phyloP scores from a whole-genome alignment of 2,888 invertebrate genomes.

The Scaptomyza caliginosa region DNA sequence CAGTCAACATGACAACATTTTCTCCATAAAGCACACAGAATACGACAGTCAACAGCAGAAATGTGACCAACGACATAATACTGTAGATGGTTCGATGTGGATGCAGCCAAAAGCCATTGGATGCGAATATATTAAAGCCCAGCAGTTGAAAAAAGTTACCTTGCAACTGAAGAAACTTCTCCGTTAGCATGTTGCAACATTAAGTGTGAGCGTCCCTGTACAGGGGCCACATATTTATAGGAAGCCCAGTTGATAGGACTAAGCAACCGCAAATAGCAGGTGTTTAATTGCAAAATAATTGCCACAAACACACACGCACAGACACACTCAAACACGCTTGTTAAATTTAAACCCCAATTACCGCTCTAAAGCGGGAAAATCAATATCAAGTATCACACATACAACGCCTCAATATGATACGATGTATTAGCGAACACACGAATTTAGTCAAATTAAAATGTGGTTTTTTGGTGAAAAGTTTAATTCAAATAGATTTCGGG shows the following conservation, averaged over 20 bases:
- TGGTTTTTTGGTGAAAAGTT: not conserved
- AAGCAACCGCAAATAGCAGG: conserved; percentile 4
- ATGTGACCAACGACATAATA: conserved; percentile 26
- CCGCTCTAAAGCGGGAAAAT: conserved; percentile 11
- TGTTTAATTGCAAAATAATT: conserved; percentile 40
- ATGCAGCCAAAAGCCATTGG: conserved; percentile 5
- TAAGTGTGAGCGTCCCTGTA: not conserved
- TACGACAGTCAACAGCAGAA: conserved; percentile 28
- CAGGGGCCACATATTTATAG: conserved; percentile 6
- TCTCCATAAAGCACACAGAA: conserved; percentile 30
- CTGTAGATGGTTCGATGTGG: conserved; percentile 9
- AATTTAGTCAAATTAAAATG: not conserved
- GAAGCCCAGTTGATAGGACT: not conserved
- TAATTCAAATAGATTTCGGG: not conserved
- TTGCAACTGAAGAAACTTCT: conserved; percentile 49
- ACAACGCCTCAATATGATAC: not conserved
- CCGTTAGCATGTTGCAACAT: conserved; percentile 41
- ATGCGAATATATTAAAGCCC: conserved; percentile 28
- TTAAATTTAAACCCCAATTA: conserved; percentile 24
- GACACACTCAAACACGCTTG: conserved; percentile 1
- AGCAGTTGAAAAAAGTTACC: conserved; percentile 16
- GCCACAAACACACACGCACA: not conserved
- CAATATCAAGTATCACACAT: conserved; percentile 13
- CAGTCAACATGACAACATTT: conserved; percentile 33
- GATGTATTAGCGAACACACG: not conserved